Base-by-base conservation (phyloP, 2,113 vertebrate species). In the Dicerorhinus sumatrensis region DNA sequence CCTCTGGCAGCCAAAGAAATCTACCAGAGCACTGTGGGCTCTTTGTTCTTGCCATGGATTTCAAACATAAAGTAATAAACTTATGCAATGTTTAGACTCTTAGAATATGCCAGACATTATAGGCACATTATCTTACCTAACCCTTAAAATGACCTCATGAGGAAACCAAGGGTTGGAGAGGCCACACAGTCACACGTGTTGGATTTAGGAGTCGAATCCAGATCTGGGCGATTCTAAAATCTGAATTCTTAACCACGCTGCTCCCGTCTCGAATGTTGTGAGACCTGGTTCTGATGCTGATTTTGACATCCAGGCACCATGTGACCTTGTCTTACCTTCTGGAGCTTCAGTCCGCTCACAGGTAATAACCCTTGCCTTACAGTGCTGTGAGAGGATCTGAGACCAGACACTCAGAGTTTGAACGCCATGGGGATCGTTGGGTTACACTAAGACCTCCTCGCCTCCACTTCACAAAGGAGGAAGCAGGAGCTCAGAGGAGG, bases 341-440 rank as follows among this genome's bases (percentile, higher is more conserved):
- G 29, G 27, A 29, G 39, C 42, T 73, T 60, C 62, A 42, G 17
- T 90, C 29, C 65, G 25, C 69, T 63, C 6, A 0, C 36, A 27
- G 27, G 2, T 56, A 4, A 51, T 62, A 39, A 75, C 27, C 54
- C 69, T 81, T 39, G 54, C 39, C 84, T 70, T 14, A 21, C 25
- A n/a, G 67, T 25, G 3, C 65, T 16, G 18, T 27, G 33, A 36
- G 23, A 93, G 13, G 65, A 67, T 65, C 56, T 0, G 36, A 85
- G 65, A 21, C 16, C 25, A n/a, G 11, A 73, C 14, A 9, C 81
- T 56, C 0, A 0, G 69, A 65, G 36, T 7, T 5, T 11, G 31
- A 86, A 54, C 1, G 2, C 36, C 3, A 0, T 17, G 18, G 62
- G 56, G 20, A 10, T 60, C 8, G 0, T 39, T 4, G 5, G 14